A percentile compares a stretch with the other conserved stretches of the same genome.
Evolutionary conservation across 1,140 invertebrate genomes (phyloP).

Genomic region (Heliconius hermathena): DNA sequence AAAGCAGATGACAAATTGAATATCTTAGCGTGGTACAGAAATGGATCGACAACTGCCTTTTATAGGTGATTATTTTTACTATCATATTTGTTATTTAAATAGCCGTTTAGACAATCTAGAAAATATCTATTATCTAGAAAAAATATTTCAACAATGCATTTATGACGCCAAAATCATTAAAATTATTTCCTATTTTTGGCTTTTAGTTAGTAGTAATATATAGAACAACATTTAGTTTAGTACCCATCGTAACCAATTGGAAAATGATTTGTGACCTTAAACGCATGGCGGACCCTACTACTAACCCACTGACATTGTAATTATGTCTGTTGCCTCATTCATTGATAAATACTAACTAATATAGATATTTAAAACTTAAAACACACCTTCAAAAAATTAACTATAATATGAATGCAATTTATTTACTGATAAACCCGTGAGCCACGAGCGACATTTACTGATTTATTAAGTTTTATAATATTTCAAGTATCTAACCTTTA

Average conservation of each 20-base stretch:
- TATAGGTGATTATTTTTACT: constrained; percentile 62
- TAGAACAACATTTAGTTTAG: constrained; percentile 23
- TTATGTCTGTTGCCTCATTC: constrained; percentile 18
- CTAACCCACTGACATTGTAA: constrained; percentile 42
- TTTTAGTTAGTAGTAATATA: not conserved
- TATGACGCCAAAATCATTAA: no score
- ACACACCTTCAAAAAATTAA: not conserved
- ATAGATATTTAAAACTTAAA: not conserved
- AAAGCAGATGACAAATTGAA: constrained; percentile 61
- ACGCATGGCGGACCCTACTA: constrained; percentile 44
- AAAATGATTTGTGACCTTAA: constrained; percentile 46
- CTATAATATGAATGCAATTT: not conserved
- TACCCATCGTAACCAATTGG: constrained; percentile 37
- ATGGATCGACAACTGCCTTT: constrained; percentile 63
- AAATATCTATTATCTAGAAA: not conserved
- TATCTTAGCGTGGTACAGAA: constrained; percentile 68
- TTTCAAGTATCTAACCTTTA: not conserved
- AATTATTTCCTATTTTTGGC: not conserved
- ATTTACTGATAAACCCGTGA: not conserved
- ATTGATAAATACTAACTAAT: constrained; percentile 9
- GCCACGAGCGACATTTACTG: not conserved
- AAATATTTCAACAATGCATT: not conserved
- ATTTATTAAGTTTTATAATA: not conserved
- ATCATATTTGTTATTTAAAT: not conserved
- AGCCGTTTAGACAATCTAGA: not conserved